phyloP scores from a whole-genome alignment of 2,113 vertebrate species.

The Propithecus coquereli region DNA sequence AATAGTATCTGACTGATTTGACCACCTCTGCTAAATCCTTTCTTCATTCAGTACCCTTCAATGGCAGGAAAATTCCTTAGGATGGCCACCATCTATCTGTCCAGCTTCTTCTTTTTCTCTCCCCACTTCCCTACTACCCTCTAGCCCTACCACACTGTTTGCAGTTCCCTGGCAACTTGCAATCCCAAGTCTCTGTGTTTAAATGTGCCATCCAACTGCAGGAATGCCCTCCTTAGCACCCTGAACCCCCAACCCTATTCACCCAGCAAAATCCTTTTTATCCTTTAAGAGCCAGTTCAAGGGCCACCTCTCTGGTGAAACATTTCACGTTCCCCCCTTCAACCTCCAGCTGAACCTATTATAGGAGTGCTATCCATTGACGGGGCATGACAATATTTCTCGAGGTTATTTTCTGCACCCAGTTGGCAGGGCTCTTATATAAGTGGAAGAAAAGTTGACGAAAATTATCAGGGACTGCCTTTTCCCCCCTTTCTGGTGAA shows the following conservation, averaged over 20 bases:
- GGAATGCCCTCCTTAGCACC: not conserved
- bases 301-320: not conserved
- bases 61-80: not conserved
- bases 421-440: not conserved
- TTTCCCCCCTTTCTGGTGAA: not conserved
- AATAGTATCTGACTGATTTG: not conserved
- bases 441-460: not conserved
- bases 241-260: accelerated
- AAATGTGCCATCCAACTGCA: not conserved
- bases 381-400: not conserved
- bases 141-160: not conserved
- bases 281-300: not conserved
- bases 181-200: not conserved
- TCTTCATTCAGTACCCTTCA: not conserved
- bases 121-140: not conserved
- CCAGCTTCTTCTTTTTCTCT: not conserved
- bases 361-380: not conserved
- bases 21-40: not conserved
- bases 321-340: not conserved
- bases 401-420: not conserved
- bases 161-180: not conserved
- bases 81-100: not conserved
- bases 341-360: not conserved
- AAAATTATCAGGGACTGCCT: not conserved
- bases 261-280: not conserved